Conservation (phyloP, 2,797 vertebrate species). For the Chelmon rostratus region DNA sequence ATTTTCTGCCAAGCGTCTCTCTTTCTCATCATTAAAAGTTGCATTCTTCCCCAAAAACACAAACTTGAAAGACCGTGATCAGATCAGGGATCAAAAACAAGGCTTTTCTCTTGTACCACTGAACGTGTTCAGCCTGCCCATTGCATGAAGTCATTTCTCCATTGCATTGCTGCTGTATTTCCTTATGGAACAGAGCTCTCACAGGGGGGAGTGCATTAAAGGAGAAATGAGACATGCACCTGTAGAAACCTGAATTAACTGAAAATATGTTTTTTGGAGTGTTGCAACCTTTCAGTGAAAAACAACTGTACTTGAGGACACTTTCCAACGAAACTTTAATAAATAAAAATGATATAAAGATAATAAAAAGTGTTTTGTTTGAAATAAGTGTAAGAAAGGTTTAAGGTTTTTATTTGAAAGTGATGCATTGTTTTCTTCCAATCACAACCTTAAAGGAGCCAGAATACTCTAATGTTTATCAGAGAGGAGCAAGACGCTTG, state of each 20-base stretch:
- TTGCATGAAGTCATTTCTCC: constrained; percentile 83
- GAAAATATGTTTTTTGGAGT: constrained; percentile 39
- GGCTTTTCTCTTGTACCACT: constrained; percentile 82
- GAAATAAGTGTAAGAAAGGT: constrained; percentile 41
- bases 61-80: constrained; percentile 52
- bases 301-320: constrained; percentile 10
- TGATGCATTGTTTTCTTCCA: constrained; percentile 87
- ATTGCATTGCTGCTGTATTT: constrained; percentile 80
- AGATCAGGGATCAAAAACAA: constrained; percentile 70
- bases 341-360: constrained; percentile 3
- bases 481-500: constrained; percentile 89
- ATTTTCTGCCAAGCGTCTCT: constrained; percentile 57
- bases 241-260: constrained; percentile 33
- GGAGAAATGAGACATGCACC: constrained; percentile 49
- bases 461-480: constrained; percentile 92
- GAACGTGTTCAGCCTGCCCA: constrained; percentile 79
- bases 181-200: constrained; percentile 79
- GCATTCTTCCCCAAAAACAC: constrained; percentile 54
- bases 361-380: constrained; percentile 42
- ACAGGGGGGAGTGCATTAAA: constrained; percentile 33
- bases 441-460: constrained; percentile 88
- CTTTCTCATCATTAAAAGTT: constrained; percentile 72
- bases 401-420: constrained; percentile 67
- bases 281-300: constrained; percentile 22
- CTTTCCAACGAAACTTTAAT: constrained; percentile 17